These are phyloP conservation scores for Drosophila littoralis DNA, from an alignment of 1,140 invertebrate genomes.

Conservation along the genomic window DNA sequence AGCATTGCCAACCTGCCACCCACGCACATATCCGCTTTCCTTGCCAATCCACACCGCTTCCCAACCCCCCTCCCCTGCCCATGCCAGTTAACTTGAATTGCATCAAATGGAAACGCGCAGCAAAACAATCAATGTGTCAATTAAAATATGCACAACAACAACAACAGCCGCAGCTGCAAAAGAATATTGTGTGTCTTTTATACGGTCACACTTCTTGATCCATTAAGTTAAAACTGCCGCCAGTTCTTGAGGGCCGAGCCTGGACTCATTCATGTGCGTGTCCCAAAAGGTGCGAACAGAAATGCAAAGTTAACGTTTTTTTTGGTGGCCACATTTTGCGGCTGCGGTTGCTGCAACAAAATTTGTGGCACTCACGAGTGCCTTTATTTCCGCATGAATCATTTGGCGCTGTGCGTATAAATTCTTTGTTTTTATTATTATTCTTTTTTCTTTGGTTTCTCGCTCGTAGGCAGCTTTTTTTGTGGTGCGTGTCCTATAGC, in stretches of 20 bases:
- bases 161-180: constrained; percentile 5
- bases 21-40: not conserved
- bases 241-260: constrained; percentile 7
- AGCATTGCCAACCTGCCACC: not conserved
- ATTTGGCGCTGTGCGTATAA: constrained; percentile 66
- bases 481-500: constrained; percentile 39
- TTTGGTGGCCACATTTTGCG: constrained; percentile 27
- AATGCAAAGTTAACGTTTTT: constrained; percentile 43
- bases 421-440: constrained; percentile 55
- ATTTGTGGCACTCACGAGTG: constrained; percentile 74
- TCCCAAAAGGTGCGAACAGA: constrained; percentile 32
- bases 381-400: constrained; percentile 79
- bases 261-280: constrained; percentile 5
- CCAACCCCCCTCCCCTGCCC: not conserved
- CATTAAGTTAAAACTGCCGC: constrained; percentile 1
- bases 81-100: constrained; percentile 51
- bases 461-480: constrained; percentile 7
- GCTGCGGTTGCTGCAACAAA: constrained; percentile 59
- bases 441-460: constrained; percentile 4
- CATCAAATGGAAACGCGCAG: constrained; percentile 66
- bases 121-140: constrained; percentile 78
- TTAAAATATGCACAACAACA: constrained; percentile 67
- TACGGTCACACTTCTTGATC: constrained; percentile 7
- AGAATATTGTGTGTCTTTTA: constrained; percentile 12
- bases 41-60: not conserved